Evolutionary conservation across 2,113 vertebrate genomes (phyloP), one percentile per base, ranked within the genome.

Genomic region (Pionites leucogaster): DNA sequence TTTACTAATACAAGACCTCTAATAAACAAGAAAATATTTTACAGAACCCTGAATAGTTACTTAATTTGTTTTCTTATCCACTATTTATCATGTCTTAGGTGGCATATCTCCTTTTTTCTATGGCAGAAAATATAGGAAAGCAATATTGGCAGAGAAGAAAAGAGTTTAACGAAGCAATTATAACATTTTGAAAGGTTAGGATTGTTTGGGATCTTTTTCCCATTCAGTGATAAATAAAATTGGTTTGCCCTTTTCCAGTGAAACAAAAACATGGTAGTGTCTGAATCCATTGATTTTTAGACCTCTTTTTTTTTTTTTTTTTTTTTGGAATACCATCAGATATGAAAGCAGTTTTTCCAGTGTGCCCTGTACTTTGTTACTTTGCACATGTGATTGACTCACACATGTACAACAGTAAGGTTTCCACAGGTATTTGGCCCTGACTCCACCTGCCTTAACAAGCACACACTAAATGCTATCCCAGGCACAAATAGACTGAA

Each of bases 401-500:
- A 62, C 0, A 0, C 4, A 46, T 10, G 20, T 37, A 20, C 20
- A 33, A 33, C 6, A n/a, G 6, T 7, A 60, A 49, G 3, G n/a
- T 75, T 92, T 47, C 5, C 9, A 60, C 10, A 0, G 11, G 1
- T 29, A 33, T 76, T 86, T 65, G 83, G 3, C 37, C 35, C 25
- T 76, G 35, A 79, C 13, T 72, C 16, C 20, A 22, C 55, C 57
- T 83, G 14, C 29, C 20, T 69, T 80, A 41, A 64, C 10, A 83
- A 67, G 46, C 9, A 50, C 46, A 41, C 1, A 7, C 7, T 52
- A 65, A 84, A 81, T 27, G 41, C 8, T 41, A 19, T 23, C 11
- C 68, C 37, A 68, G 12, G 4, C 10, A 69, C 28, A 68, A 82
- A 85, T 23, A 76, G 4, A 4, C 16, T 65, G 47, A 80, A 80